Percentiles rank a stretch among this genome's conserved stretches.
These are phyloP conservation scores for Tolmerus cingulatus DNA, from an alignment of 2,888 invertebrate genomes.

Conservation along the genomic window DNA sequence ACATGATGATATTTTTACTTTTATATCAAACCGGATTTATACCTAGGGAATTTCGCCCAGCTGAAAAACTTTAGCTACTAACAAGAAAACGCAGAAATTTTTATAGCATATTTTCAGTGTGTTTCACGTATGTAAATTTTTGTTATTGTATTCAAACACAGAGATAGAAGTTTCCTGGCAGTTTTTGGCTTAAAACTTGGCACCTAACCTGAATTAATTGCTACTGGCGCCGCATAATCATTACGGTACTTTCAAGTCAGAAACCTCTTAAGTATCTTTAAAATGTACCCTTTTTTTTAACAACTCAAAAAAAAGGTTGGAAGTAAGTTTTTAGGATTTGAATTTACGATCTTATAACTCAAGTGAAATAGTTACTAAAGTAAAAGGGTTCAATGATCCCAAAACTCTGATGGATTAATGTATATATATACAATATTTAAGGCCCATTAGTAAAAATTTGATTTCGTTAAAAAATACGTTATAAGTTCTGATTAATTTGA, in stretches of 20 bases:
- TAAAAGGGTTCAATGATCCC: slow-evolving; percentile 15
- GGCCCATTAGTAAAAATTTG: slow-evolving; percentile 32
- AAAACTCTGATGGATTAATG: background rate
- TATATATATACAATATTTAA: background rate
- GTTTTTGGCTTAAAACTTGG: slow-evolving; percentile 6
- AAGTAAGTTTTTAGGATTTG: background rate
- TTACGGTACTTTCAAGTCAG: slow-evolving; percentile 34
- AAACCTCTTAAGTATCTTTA: slow-evolving; percentile 30
- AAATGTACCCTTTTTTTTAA: slow-evolving; percentile 12
- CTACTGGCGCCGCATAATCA: slow-evolving; percentile 36
- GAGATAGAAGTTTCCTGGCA: background rate
- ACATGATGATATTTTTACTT: slow-evolving; percentile 37
- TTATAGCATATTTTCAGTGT: background rate
- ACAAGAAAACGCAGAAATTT: background rate
- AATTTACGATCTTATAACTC: background rate
- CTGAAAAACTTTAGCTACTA: background rate
- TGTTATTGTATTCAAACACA: slow-evolving; percentile 17
- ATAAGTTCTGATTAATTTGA: slow-evolving; percentile 39
- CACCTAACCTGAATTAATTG: slow-evolving; percentile 39
- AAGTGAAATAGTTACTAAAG: background rate
- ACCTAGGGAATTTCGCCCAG: background rate
- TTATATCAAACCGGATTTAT: slow-evolving; percentile 35
- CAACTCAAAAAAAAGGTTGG: background rate
- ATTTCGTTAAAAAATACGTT: slow-evolving; percentile 34
- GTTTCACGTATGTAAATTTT: background rate